Percentiles rank a stretch among this genome's conserved stretches.
Conservation (phyloP, 2,888 invertebrate species). For the Colletes collaris region DNA sequence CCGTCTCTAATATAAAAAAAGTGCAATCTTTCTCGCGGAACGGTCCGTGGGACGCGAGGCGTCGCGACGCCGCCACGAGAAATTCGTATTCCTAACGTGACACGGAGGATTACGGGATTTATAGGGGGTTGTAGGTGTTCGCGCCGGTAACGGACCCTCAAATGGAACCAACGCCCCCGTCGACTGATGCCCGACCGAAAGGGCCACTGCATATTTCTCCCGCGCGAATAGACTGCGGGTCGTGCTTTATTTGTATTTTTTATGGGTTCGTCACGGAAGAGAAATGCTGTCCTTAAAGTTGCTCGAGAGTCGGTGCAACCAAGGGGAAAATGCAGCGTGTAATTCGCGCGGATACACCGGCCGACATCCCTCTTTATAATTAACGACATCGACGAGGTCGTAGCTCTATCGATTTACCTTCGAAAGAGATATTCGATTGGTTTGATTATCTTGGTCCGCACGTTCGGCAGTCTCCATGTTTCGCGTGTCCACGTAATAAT, state of each 20-base stretch:
- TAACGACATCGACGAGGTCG: constrained; percentile 4
- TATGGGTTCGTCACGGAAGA: constrained; percentile 4
- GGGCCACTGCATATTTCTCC: constrained; percentile 33
- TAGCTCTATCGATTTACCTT: constrained; percentile 1
- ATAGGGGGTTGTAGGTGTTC: constrained; percentile 57
- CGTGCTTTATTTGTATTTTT: constrained; percentile 22
- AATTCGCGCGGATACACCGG: neutral
- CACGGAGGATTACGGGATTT: constrained; percentile 72
- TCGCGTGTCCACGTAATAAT: constrained; percentile 2
- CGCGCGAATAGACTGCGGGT: constrained; percentile 23
- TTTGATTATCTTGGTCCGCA: too few species aligned
- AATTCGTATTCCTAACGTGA: constrained; percentile 71
- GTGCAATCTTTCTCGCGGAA: constrained; percentile 67
- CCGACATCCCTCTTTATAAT: neutral
- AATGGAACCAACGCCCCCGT: constrained; percentile 50
- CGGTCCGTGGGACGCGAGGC: constrained; percentile 16
- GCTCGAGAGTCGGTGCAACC: neutral
- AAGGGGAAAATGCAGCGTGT: neutral
- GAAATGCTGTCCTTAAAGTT: constrained; percentile 2
- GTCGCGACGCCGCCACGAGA: constrained; percentile 57
- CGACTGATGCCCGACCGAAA: constrained; percentile 28
- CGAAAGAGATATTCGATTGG: neutral
- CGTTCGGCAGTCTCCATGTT: neutral
- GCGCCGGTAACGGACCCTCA: constrained; percentile 48
- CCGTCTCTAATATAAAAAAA: constrained; percentile 65